Base-by-base conservation (phyloP, 2,888 invertebrate species). In the Amitus sp. region DNA sequence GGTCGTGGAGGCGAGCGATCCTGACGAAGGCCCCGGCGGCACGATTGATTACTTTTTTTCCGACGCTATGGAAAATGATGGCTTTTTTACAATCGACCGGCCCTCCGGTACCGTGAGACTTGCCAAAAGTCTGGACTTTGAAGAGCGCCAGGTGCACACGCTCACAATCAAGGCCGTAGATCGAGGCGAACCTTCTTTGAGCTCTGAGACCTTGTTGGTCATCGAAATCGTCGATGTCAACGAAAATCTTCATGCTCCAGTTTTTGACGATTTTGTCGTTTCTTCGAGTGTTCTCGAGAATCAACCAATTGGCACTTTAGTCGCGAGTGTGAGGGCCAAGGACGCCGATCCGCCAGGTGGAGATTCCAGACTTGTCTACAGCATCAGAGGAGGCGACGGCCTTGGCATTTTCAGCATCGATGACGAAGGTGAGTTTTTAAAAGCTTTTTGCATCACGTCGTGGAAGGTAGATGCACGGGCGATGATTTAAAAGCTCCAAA, bases 171-270 rank as follows among this genome's bases (percentile, higher is more conserved):
- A 90, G 56, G 97, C 95, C 1, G 88, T 88, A 43, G 97, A 98
- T 84, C 88, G 89, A 27, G 98, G 96, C 0, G 88, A 88, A 53
- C 95, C 95, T 0, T 86, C 93, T 2, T 84, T 95, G 65, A 89
- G 89, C 61, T 88, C 94, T 1, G 91, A 92, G 74, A 90, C 94
- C 57, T 87, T 90, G 59, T 87, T 98, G 28, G 87, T 91, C 48
- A 88, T 98, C 50, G 94, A 96, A 83, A 88, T 95, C 62, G 91
- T 93, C 69, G 97, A 98, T 84, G 96, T 97, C 13, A 95, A 98
- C 84, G 97, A 97, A 84, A 97, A 97, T 83, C 85, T 89, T 53
- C 89, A 90, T 82, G 86, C 94, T 50, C 96, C 97, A 1, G 85
- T 86, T 67, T 97, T 97, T 82, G 87, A 87, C 49, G 93, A 93